Percentiles rank a stretch among this genome's conserved stretches.
These are phyloP conservation scores for Paraplagusia blochii DNA, from an alignment of 2,113 vertebrate species.

Conservation along the genomic window DNA sequence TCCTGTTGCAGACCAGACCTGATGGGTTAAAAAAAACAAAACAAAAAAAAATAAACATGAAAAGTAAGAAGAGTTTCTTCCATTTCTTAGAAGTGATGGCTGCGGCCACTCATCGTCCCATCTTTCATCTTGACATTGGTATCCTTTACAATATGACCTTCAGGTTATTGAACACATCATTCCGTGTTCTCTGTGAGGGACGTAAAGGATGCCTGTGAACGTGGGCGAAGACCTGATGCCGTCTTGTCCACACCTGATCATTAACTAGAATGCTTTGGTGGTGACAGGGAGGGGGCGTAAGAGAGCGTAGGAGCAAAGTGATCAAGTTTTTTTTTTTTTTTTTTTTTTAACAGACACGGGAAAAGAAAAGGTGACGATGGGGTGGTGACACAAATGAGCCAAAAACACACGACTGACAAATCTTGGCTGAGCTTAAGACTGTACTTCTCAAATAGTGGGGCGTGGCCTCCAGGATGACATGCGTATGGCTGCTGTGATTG, in stretches of 20 bases:
- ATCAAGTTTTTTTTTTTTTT: no score
- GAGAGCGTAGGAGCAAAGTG: background rate
- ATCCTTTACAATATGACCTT: background rate
- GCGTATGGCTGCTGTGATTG: no score
- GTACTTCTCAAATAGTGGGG: no score
- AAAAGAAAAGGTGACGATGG: no score
- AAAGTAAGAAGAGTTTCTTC: background rate
- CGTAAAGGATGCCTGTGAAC: background rate
- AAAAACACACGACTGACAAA: no score
- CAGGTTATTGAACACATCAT: background rate
- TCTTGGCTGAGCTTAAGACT: no score
- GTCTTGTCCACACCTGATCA: constrained; percentile 6
- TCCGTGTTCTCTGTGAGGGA: constrained; percentile 22
- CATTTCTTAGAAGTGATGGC: constrained; percentile 21
- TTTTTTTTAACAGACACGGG: no score
- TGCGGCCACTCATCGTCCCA: constrained; percentile 3
- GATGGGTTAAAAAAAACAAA: constrained; percentile 10
- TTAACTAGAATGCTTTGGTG: background rate
- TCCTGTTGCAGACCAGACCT: constrained; percentile 91
- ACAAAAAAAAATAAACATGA: background rate
- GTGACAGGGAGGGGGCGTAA: constrained; percentile 6
- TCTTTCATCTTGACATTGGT: constrained; percentile 43
- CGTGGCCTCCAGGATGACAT: no score
- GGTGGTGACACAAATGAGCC: no score
- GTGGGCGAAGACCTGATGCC: background rate